Conservation (phyloP, 92 coral and sea anemone genomes). For the Epizoanthus stellaris region DNA sequence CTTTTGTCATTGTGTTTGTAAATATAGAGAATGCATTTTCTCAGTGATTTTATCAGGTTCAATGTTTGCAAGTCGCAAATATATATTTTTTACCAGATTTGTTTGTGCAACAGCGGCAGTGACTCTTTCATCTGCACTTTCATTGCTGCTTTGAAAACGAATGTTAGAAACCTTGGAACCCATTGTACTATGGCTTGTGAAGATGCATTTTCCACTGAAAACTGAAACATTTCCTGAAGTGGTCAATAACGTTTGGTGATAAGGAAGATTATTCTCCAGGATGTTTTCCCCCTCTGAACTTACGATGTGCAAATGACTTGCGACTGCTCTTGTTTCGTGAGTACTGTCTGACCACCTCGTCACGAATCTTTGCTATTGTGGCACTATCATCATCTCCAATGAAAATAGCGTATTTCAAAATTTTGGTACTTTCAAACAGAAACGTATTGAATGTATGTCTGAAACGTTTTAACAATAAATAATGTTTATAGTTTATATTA, state of each 20-base stretch:
- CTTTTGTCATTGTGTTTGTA: too few species aligned
- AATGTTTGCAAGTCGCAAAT: too few species aligned
- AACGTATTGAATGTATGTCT: too few species aligned
- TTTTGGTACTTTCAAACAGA: not conserved
- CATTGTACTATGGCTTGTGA: too few species aligned
- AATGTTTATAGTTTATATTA: too few species aligned
- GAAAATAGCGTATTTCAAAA: not conserved
- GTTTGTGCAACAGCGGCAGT: too few species aligned
- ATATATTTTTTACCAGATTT: too few species aligned
- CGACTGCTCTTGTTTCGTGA: slow-evolving; percentile 26
- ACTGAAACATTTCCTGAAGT: slow-evolving; percentile 18
- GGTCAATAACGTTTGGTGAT: slow-evolving; percentile 34
- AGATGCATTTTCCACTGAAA: not conserved
- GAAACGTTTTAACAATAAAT: not conserved
- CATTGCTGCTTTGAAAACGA: too few species aligned
- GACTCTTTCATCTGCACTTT: too few species aligned
- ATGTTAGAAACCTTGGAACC: too few species aligned
- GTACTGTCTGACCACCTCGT: slow-evolving; percentile 30
- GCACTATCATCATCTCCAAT: not conserved
- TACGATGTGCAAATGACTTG: not conserved
- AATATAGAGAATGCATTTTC: too few species aligned
- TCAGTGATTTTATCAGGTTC: too few species aligned
- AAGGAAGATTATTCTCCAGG: not conserved
- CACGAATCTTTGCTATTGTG: not conserved
- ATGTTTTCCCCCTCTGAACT: not conserved